A percentile compares a stretch with the other conserved stretches of the same genome.
These are phyloP conservation scores for Chromoteleia sp. DNA, from an alignment of 2,888 invertebrate genomes.

Conservation along the genomic window DNA sequence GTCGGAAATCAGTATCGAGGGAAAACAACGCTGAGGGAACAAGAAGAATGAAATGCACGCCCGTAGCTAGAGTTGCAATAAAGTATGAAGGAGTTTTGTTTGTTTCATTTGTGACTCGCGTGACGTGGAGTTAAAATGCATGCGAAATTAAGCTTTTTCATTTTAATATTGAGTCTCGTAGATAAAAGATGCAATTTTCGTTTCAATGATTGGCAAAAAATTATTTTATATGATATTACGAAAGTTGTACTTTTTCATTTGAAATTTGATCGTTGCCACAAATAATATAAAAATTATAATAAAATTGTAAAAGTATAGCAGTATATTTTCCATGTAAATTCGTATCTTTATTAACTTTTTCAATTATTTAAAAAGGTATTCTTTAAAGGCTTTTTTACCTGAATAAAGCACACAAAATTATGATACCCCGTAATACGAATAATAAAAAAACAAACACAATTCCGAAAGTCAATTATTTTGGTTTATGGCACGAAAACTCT, in stretches of 20 bases:
- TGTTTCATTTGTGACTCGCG: constrained; percentile 33
- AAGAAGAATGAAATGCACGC: constrained; percentile 26
- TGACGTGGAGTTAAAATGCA: constrained; percentile 23
- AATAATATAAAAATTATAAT: too few relatives aligned
- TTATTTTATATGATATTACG: not conserved
- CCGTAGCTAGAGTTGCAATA: constrained; percentile 32
- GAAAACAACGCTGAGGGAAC: constrained; percentile 23
- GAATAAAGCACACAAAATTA: too few relatives aligned
- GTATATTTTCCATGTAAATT: too few relatives aligned
- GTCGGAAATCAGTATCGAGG: constrained; percentile 31
- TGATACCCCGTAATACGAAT: not conserved
- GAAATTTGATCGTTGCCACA: too few relatives aligned
- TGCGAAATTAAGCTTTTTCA: constrained; percentile 31
- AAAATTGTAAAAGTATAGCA: too few relatives aligned
- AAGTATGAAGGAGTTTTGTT: constrained; percentile 27
- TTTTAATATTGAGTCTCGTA: constrained; percentile 26
- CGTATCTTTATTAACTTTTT: too few relatives aligned
- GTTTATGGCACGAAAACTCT: too few relatives aligned
- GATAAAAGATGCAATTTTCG: constrained; percentile 16
- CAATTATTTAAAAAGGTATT: too few relatives aligned
- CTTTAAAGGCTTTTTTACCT: too few relatives aligned
- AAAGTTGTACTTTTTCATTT: too few relatives aligned
- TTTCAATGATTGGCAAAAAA: constrained; percentile 3
- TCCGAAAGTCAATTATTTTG: too few relatives aligned
- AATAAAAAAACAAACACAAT: not conserved